These are phyloP conservation scores for Belgica antarctica DNA, from an alignment of 2,888 invertebrate genomes.

Conservation along the genomic window DNA sequence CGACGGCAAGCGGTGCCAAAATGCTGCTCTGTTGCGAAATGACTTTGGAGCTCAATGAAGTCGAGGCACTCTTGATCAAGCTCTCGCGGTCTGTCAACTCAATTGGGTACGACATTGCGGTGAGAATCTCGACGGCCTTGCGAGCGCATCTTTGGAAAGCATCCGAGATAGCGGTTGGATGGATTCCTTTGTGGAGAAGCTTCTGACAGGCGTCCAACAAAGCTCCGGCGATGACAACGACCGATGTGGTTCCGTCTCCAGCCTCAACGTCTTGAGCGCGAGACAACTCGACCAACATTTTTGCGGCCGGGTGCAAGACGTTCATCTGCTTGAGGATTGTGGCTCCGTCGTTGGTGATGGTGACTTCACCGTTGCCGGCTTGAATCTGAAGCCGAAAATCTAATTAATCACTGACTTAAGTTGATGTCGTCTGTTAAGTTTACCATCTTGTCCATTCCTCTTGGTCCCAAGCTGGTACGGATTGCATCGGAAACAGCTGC, in stretches of 20 bases:
- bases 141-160: conserved; percentile 75
- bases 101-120: conserved; percentile 79
- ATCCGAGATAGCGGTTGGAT: conserved; percentile 96
- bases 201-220: conserved; percentile 92
- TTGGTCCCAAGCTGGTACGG: conserved; percentile 95
- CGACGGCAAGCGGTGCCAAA: conserved; percentile 94
- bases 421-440: conserved; percentile 45
- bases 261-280: conserved; percentile 99
- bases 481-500: conserved; percentile 98
- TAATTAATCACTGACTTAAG: neutral
- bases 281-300: conserved; percentile 91
- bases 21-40: conserved; percentile 96
- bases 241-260: conserved; percentile 98
- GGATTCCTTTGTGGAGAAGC: conserved; percentile 88
- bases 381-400: conserved; percentile 71
- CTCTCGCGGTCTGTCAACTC: conserved; percentile 83
- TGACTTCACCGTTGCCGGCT: conserved; percentile 94
- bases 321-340: conserved; percentile 99
- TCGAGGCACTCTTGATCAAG: conserved; percentile 91
- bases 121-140: conserved; percentile 64
- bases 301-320: conserved; percentile 78
- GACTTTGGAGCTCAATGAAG: conserved; percentile 97
- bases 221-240: conserved; percentile 96
- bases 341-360: conserved; percentile 99
- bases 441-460: conserved; percentile 99